Evolutionary conservation across 2,113 vertebrate genomes (phyloP).

Genomic region (Pseudorhombus dupliciocellatus): DNA sequence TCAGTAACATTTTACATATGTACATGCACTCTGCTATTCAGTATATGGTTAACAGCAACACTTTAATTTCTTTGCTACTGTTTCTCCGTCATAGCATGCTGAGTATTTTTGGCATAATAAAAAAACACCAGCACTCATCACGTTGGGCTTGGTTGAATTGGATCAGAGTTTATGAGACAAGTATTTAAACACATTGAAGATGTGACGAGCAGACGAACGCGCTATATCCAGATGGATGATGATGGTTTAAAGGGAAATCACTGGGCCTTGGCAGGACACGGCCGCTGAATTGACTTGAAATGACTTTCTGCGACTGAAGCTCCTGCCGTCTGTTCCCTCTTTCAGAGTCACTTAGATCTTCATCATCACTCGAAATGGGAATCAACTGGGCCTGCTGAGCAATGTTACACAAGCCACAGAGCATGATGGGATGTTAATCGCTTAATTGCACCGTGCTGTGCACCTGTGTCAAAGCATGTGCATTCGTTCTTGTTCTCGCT

Average conservation of each 20-base stretch:
- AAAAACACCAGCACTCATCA: no score
- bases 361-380: neutral
- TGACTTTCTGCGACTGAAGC: neutral
- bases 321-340: neutral
- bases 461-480: neutral
- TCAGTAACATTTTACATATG: slow-evolving; percentile 28
- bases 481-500: neutral
- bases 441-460: neutral
- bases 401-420: neutral
- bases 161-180: no score
- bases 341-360: neutral
- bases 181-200: no score
- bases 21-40: neutral
- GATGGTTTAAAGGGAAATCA: no score
- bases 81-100: neutral
- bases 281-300: no score
- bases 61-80: slow-evolving; percentile 2
- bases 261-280: no score
- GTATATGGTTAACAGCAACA: neutral
- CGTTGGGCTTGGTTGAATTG: no score
- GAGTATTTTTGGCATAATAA: no score
- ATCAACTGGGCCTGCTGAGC: neutral
- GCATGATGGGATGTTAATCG: neutral
- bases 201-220: no score
- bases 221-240: no score